Base-by-base conservation (phyloP, 2,797 vertebrate genomes). In the Enteromius thamalakanensis region DNA sequence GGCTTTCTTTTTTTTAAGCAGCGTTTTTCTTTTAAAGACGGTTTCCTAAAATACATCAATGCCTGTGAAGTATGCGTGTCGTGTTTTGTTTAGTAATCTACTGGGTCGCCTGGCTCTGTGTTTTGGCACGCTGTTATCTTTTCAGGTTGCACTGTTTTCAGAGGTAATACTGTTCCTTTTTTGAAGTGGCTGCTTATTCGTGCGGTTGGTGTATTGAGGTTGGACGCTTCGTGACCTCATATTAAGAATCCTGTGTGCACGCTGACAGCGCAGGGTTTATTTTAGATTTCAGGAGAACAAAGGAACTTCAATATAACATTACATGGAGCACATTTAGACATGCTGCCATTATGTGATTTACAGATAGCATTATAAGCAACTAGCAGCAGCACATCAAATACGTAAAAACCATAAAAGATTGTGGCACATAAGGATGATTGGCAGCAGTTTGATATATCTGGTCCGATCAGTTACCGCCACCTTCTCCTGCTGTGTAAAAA, bases 11-110 rank as follows among this genome's bases (percentile, higher is more conserved):
- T 37, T 83, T 65, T 80, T 80, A 58, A 88, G 76, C 72, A 71
- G 83, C 85, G 82, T 89, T 90, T 88, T 89, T 82, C 82, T 58
- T 80, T 82, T 88, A 91, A 90, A 87, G 79, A 87, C 49, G 69
- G 80, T 88, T 85, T 89, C 89, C 87, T 88, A 90, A 89, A 91
- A 92, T 87, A 92, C 87, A 89, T 79, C 87, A 80, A 88, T 79
- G 83, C 67, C 82, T 84, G 60, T 69, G 77, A 79, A 86, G 83
- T 68, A 70, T 58, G 85, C 81, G 67, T 85, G 83, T 83, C 42
- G 62, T 79, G 74, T 82, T 74, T 83, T 83, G 83, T 86, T 88
- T 79, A 70, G 81, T 83, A 83, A 83, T 83, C 81, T 76, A 69
- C 64, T 53, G 74, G 81, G 72, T 77, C 67, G 69, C 26, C 70